A percentile compares a stretch with the other conserved stretches of the same genome.
phyloP scores from a whole-genome alignment of 92 coral and sea anemone species.

The Epizoanthus scotinus region DNA sequence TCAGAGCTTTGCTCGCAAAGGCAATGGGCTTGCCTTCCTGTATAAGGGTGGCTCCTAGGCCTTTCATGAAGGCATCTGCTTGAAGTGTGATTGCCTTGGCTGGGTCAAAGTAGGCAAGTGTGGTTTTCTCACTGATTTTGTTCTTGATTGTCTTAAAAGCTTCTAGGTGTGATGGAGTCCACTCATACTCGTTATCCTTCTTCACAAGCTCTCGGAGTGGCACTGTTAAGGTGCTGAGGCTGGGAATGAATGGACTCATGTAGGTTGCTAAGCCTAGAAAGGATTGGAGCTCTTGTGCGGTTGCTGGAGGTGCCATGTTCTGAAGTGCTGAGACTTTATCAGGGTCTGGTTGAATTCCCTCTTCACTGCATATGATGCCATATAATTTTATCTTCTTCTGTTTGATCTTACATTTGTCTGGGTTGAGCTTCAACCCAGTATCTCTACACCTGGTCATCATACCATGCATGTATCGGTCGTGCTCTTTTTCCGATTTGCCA shows the following conservation, averaged over 20 bases:
- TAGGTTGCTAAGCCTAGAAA: slow-evolving; percentile 62
- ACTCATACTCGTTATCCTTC: slow-evolving; percentile 36
- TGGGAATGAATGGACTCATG: slow-evolving; percentile 66
- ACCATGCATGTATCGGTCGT: slow-evolving; percentile 35
- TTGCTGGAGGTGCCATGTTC: slow-evolving; percentile 40
- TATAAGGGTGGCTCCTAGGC: slow-evolving; percentile 41
- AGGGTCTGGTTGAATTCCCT: slow-evolving; percentile 19
- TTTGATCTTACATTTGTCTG: slow-evolving; percentile 53
- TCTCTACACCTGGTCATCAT: slow-evolving; percentile 35
- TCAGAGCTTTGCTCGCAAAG: slow-evolving; percentile 46
- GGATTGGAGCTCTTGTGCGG: slow-evolving; percentile 50
- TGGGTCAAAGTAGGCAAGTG: slow-evolving; percentile 42
- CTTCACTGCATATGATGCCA: slow-evolving; percentile 44
- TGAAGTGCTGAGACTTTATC: slow-evolving; percentile 17
- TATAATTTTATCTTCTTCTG: slow-evolving; percentile 53
- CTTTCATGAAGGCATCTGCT: slow-evolving; percentile 48
- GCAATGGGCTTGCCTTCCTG: slow-evolving; percentile 53
- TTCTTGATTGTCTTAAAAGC: slow-evolving; percentile 44
- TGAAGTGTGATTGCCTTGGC: slow-evolving; percentile 41
- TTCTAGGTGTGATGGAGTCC: slow-evolving; percentile 44
- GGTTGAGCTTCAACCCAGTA: slow-evolving; percentile 63
- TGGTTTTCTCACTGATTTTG: slow-evolving; percentile 44
- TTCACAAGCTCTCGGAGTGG: slow-evolving; percentile 61
- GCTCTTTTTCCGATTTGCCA: slow-evolving; percentile 47
- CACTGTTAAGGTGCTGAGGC: slow-evolving; percentile 63